Evolutionary conservation across 1,140 invertebrate species (phyloP).

Genomic region (Drosophila erecta): DNA sequence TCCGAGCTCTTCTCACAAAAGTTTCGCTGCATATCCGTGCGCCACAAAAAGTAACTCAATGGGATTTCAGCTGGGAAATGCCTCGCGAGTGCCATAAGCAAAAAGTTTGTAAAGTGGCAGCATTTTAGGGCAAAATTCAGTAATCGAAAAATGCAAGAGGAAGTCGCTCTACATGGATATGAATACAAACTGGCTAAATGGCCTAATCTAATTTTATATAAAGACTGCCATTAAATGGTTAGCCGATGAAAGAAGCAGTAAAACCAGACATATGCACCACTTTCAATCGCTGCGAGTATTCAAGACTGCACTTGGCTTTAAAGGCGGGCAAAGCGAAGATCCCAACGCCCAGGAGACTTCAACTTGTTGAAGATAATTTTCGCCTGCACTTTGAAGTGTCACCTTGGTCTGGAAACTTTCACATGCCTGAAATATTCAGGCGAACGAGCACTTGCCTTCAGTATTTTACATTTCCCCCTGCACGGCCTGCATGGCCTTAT

Average conservation of each 20-base stretch:
- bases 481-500: not conserved
- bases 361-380: not conserved
- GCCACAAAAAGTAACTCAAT: not conserved
- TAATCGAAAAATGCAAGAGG: not conserved
- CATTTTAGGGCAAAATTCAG: not conserved
- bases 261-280: too few species aligned
- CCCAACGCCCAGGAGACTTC: not conserved
- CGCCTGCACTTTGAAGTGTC: not conserved
- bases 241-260: too few species aligned
- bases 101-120: not conserved
- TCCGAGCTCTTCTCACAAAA: slow-evolving; percentile 10
- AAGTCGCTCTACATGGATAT: not conserved
- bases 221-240: too few species aligned
- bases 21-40: slow-evolving; percentile 1
- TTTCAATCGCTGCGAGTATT: not conserved
- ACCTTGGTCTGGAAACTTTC: slow-evolving; percentile 1
- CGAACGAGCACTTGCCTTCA: not conserved
- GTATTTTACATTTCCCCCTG: not conserved
- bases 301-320: not conserved
- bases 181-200: too few species aligned
- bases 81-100: not conserved
- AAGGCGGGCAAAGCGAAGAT: not conserved
- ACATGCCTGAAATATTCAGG: not conserved
- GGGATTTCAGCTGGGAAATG: not conserved
- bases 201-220: too few species aligned